Percentiles rank a stretch among this genome's conserved stretches.
These are phyloP conservation scores for Drosophila rubida DNA, from an alignment of 2,888 invertebrate genomes.

Conservation along the genomic window DNA sequence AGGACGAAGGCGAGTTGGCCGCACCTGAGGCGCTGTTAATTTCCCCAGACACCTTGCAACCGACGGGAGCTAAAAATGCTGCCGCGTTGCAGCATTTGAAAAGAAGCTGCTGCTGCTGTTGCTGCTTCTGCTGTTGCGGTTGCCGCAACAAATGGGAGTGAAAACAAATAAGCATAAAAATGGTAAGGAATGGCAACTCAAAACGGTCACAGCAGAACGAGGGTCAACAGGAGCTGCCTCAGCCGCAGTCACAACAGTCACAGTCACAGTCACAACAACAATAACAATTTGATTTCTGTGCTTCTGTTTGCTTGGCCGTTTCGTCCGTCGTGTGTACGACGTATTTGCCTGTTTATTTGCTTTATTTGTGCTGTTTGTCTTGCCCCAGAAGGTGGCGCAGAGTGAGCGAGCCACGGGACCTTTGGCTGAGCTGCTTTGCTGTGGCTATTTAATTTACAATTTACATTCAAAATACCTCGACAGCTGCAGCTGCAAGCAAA, in stretches of 20 bases:
- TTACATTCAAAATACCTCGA: conserved; percentile 21
- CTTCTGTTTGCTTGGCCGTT: conserved; percentile 56
- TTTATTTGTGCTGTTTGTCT: conserved; percentile 22
- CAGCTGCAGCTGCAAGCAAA: conserved; percentile 22
- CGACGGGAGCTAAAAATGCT: conserved; percentile 17
- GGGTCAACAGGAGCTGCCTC: conserved; percentile 14
- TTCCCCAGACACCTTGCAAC: conserved; percentile 72
- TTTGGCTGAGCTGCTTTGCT: conserved; percentile 15
- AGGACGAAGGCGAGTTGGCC: background rate
- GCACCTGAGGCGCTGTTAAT: conserved; percentile 72
- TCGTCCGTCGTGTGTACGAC: conserved; percentile 52
- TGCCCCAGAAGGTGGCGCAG: background rate
- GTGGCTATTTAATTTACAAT: conserved; percentile 21
- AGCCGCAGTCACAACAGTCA: conserved; percentile 32
- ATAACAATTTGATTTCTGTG: conserved; percentile 72
- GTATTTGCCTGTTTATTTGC: conserved; percentile 41
- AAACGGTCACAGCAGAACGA: conserved; percentile 22
- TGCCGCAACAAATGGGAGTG: conserved; percentile 36
- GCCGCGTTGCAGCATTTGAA: conserved; percentile 32
- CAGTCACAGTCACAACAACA: conserved; percentile 35
- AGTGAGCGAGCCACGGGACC: background rate
- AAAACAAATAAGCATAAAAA: conserved; percentile 41
- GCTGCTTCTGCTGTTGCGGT: background rate
- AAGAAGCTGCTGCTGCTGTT: conserved; percentile 11
- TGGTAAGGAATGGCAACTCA: conserved; percentile 14